Evolutionary conservation across 2,113 vertebrate genomes (phyloP).

Genomic region (Oceanodroma tethys): DNA sequence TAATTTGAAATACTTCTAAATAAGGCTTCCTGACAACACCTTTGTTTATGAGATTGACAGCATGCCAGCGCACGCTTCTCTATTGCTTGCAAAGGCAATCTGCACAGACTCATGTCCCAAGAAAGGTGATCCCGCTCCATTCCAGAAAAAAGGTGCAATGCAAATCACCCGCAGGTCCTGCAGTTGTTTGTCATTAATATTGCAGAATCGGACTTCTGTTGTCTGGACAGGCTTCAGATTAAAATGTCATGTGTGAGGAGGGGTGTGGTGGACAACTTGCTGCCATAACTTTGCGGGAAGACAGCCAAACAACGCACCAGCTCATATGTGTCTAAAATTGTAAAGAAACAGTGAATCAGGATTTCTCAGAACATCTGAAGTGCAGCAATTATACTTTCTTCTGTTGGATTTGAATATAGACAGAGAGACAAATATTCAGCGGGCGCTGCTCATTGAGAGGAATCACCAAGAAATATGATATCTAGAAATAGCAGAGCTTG

Average conservation of each 20-base stretch:
- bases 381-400: background rate
- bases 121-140: background rate
- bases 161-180: background rate
- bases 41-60: constrained; percentile 72
- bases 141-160: background rate
- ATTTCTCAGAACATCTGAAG: background rate
- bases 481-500: background rate
- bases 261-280: background rate
- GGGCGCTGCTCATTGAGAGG: background rate
- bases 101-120: background rate
- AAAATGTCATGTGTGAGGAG: background rate
- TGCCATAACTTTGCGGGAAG: background rate
- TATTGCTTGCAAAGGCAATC: background rate
- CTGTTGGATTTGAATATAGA: background rate
- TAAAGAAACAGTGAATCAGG: background rate
- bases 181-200: constrained; percentile 22
- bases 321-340: background rate
- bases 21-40: constrained; percentile 69
- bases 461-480: background rate
- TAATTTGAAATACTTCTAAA: constrained; percentile 79
- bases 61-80: background rate
- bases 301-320: background rate
- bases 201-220: background rate
- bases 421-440: background rate
- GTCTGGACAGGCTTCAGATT: background rate